Conservation (phyloP, 2,113 vertebrate genomes). For the Cryptotis parvus region DNA sequence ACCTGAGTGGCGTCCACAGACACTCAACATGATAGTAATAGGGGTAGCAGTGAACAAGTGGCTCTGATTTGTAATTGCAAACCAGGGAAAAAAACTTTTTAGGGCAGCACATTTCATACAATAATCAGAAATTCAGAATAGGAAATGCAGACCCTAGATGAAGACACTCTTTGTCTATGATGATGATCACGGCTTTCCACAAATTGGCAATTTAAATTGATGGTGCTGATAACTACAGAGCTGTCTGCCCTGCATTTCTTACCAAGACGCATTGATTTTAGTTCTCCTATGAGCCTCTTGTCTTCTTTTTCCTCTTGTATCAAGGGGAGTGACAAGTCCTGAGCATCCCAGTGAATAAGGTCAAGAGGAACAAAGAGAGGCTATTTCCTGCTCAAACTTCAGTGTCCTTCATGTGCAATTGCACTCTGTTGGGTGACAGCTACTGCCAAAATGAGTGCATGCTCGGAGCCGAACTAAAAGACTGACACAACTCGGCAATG, state of each 20-base stretch:
- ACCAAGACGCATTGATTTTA: slow-evolving; percentile 56
- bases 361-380: slow-evolving; percentile 78
- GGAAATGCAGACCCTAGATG: slow-evolving; percentile 45
- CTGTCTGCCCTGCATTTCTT: slow-evolving; percentile 34
- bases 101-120: slow-evolving; percentile 37
- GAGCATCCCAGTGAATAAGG: slow-evolving; percentile 78
- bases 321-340: slow-evolving; percentile 74
- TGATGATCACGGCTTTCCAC: slow-evolving; percentile 55
- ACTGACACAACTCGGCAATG: neutral
- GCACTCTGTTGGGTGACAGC: slow-evolving; percentile 21
- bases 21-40: neutral
- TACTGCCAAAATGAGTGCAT: neutral
- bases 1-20: slow-evolving; percentile 25
- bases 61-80: slow-evolving; percentile 64
- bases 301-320: slow-evolving; percentile 59
- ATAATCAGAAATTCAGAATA: slow-evolving; percentile 45
- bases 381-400: slow-evolving; percentile 73
- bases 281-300: slow-evolving; percentile 58
- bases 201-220: slow-evolving; percentile 58
- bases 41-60: slow-evolving; percentile 1
- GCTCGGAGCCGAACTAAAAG: neutral
- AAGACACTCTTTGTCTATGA: slow-evolving; percentile 39
- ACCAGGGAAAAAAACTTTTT: slow-evolving; percentile 59
- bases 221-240: neutral
- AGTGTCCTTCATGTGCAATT: slow-evolving; percentile 3